Conservation (phyloP, 2,113 vertebrate species). For the Gadus macrocephalus region DNA sequence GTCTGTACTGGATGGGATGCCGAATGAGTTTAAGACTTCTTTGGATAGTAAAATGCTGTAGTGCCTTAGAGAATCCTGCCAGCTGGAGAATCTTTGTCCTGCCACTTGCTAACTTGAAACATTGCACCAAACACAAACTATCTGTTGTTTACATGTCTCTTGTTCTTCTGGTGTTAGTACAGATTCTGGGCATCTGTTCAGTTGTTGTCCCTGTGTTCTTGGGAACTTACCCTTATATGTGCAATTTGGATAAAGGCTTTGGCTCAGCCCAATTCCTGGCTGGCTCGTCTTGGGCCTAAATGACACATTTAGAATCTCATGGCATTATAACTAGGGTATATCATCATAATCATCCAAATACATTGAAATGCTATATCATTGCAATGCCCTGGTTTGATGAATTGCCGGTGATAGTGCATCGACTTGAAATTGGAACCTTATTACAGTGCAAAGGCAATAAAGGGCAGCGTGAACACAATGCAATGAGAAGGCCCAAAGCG, state of each 20-base stretch:
- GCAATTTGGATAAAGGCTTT: conserved; percentile 30
- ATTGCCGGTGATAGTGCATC: conserved; percentile 12
- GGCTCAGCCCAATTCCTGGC: conserved; percentile 23
- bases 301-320: conserved; percentile 12
- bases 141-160: conserved; percentile 48
- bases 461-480: conserved; percentile 17
- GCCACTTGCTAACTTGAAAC: conserved; percentile 48
- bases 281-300: conserved; percentile 15
- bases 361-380: background rate
- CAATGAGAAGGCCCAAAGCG: conserved; percentile 16
- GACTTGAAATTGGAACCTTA: conserved; percentile 12
- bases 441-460: conserved; percentile 31
- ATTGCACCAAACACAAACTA: conserved; percentile 39
- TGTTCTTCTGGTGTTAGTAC: conserved; percentile 27
- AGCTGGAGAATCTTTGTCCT: conserved; percentile 58
- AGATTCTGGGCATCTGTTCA: conserved; percentile 35
- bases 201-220: conserved; percentile 24
- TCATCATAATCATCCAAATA: background rate
- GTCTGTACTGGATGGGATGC: conserved; percentile 20
- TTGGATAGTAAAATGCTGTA: conserved; percentile 42
- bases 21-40: conserved; percentile 22
- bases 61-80: conserved; percentile 66
- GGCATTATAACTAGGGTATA: conserved; percentile 10
- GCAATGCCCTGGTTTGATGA: conserved; percentile 2
- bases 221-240: conserved; percentile 28